Evolutionary conservation across 2,888 invertebrate genomes (phyloP), one percentile per base, ranked within the genome.

Genomic region (Tortricodes alternella): DNA sequence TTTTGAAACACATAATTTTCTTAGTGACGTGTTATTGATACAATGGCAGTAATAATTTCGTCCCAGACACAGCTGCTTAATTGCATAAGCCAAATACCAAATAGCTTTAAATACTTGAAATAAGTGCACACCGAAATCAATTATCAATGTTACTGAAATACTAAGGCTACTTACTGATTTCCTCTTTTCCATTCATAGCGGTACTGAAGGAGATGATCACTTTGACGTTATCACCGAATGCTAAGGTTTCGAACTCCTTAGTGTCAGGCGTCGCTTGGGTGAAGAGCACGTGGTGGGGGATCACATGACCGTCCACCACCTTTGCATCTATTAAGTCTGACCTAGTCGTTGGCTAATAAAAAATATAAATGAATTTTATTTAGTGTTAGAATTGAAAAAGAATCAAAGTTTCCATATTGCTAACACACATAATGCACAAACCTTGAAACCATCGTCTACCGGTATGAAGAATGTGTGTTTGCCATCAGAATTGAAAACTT

Each of bases 381-480:
- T 19, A 27, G 2, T 19, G 3, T 8, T 11, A 4, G 9, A 9
- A 9, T 59, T 56, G 15, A 3, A 13, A 21, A 2, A 3, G 6
- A 11, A 8, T 23, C 24, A 24, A 37, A 29, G 13, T 46, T 46
- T 43, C 29, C 16, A 39, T 8, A 27, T 46, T 34, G 32, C 46
- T 15, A n/a, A n/a, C n/a, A n/a, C n/a, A n/a, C n/a, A n/a, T n/a
- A n/a, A n/a, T n/a, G 21, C 2, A 50, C 37, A 16, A 32, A 97
- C 97, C 93, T 95, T 95, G 72, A 97, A 96, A 57, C 96, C 97
- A 78, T 96, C 96, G 82, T 97, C 97, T 37, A 97, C 94, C 5
- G 98, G 97, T 68, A 98, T 95, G 76, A 98, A 96, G 85, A 96
- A 98, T 11, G 98, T 98, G 80, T 95, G 95, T 58, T 94, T 92